Conservation (phyloP, 1,140 invertebrate species). For the Drosophila nasuta region DNA sequence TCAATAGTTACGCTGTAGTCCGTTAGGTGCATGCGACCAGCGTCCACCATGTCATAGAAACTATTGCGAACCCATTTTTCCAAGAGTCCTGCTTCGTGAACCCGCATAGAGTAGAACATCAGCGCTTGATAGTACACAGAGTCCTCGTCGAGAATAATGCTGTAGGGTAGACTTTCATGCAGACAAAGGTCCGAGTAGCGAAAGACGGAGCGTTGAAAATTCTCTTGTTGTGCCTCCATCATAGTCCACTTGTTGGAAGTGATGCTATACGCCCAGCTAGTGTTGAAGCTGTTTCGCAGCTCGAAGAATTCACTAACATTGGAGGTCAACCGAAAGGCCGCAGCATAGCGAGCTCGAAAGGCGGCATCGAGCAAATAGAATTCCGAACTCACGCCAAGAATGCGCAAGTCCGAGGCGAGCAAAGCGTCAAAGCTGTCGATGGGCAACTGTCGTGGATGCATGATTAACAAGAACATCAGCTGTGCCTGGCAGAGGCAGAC, state of each 20-base stretch:
- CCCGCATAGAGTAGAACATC: constrained; percentile 14
- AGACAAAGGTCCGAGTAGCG: constrained; percentile 50
- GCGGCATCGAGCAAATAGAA: constrained; percentile 38
- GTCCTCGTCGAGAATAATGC: constrained; percentile 45
- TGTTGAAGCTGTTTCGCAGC: constrained; percentile 60
- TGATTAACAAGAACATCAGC: constrained; percentile 44
- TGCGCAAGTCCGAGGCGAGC: constrained; percentile 45
- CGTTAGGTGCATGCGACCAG: constrained; percentile 59
- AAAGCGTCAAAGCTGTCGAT: constrained; percentile 65
- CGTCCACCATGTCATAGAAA: constrained; percentile 61
- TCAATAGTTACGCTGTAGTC: constrained; percentile 44
- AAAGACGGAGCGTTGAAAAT: constrained; percentile 58
- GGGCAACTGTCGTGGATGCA: not conserved
- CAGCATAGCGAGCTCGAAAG: constrained; percentile 61
- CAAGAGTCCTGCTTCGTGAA: constrained; percentile 40
- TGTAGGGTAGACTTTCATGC: not conserved
- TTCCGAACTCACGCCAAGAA: constrained; percentile 43
- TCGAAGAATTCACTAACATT: constrained; percentile 28
- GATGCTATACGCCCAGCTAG: constrained; percentile 66
- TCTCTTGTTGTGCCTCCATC: constrained; percentile 48
- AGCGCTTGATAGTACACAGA: constrained; percentile 44
- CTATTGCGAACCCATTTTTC: constrained; percentile 42
- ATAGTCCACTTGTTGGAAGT: constrained; percentile 53
- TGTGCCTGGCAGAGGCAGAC: constrained; percentile 47
- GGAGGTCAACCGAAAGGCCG: constrained; percentile 44